These are phyloP conservation scores for Lophotis ruficrista DNA, from an alignment of 2,113 vertebrate species.

Conservation along the genomic window DNA sequence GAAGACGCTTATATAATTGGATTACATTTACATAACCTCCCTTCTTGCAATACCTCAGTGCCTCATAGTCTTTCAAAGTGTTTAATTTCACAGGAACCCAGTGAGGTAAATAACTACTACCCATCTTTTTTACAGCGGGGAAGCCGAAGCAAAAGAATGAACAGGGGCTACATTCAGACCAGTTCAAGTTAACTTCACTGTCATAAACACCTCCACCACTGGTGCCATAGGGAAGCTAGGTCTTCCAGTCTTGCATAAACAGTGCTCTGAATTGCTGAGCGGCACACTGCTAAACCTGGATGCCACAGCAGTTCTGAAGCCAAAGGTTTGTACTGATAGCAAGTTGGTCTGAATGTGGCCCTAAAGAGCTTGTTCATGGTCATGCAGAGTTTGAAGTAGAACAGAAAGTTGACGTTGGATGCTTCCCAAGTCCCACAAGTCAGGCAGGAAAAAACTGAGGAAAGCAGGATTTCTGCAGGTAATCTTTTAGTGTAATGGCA, in stretches of 20 bases:
- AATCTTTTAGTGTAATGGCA: neutral
- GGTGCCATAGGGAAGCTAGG: neutral
- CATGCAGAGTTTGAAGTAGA: neutral
- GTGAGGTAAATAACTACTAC: neutral
- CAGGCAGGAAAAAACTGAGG: neutral
- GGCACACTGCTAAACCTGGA: neutral
- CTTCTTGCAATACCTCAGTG: neutral
- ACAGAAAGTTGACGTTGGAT: neutral
- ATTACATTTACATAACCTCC: slow-evolving; percentile 4
- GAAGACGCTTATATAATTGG: slow-evolving; percentile 3
- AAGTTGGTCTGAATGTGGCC: neutral
- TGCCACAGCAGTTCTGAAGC: neutral
- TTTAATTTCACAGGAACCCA: neutral
- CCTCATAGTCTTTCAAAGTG: neutral
- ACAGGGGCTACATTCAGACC: neutral
- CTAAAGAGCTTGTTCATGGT: neutral
- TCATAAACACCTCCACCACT: neutral
- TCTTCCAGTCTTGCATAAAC: neutral
- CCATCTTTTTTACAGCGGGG: neutral
- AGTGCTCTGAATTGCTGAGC: neutral
- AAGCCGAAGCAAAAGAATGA: neutral
- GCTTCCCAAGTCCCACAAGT: neutral
- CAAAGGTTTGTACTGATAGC: neutral
- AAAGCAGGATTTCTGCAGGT: neutral
- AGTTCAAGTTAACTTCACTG: neutral